Evolutionary conservation across 2,113 vertebrate species (phyloP).

Genomic region (Agapornis roseicollis): DNA sequence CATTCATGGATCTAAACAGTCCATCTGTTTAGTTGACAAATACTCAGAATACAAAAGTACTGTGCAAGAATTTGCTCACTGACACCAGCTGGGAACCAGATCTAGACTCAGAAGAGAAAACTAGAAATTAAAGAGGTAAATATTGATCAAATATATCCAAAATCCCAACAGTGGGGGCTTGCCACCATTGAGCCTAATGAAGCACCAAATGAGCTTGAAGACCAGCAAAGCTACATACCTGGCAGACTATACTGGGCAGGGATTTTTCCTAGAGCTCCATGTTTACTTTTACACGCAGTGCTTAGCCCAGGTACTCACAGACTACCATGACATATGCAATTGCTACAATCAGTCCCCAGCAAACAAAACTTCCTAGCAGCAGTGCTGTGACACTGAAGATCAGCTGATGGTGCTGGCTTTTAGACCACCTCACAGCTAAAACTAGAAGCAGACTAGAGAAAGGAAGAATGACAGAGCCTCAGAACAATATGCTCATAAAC

Average conservation of each 20-base stretch:
- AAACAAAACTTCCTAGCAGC: background rate
- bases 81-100: background rate
- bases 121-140: background rate
- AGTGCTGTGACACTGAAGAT: background rate
- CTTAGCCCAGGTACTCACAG: background rate
- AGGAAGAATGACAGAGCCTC: background rate
- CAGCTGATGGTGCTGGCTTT: background rate
- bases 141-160: background rate
- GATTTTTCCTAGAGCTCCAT: background rate
- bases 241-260: rapidly evolving
- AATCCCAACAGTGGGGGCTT: background rate
- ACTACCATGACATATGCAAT: background rate
- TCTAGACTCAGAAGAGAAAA: background rate
- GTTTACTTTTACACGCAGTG: rapidly evolving
- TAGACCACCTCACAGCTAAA: background rate
- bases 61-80: background rate
- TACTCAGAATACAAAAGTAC: background rate
- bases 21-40: background rate
- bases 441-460: background rate
- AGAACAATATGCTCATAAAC: rapidly evolving
- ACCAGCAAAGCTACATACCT: background rate
- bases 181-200: background rate
- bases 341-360: background rate
- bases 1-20: background rate
- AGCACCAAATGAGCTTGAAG: background rate